Base-by-base conservation (phyloP, 2,113 vertebrate genomes). In the Eidolon helvum region DNA sequence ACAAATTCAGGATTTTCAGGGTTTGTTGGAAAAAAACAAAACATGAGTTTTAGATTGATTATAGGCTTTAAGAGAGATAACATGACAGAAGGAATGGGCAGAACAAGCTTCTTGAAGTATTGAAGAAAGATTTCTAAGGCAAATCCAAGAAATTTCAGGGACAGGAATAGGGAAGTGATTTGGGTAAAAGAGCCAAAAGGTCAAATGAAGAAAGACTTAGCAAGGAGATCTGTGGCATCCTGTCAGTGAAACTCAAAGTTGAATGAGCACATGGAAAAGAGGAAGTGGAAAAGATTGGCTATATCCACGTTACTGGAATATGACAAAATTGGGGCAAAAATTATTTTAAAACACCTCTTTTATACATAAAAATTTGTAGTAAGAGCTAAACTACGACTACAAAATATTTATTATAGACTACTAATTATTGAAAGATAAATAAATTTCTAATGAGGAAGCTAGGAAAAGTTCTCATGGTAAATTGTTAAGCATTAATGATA, bases 241-340 rank as follows among this genome's bases (percentile, higher is more conserved):
- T 63, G 6, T 93, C 18, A 53, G 40, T 84, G 68, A 93, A 91
- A 95, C 82, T 95, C 69, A 85, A 88, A 78, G 35, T 57, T 48
- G 35, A 94, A 87, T 57, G 33, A 24, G 26, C 16, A 74, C 12
- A 12, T 68, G 59, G 45, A 90, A 91, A 74, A 95, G n/a, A 94
- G 68, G 28, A 87, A 86, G 33, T 28, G 53, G 65, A 84, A 90
- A 94, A n/a, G 65, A 65, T 38, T 83, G 30, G 35, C 30, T 75
- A 33, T 48, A 48, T n/a, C 35, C 59, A 92, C 33, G 82, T 85
- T 53, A 74, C 80, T 86, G 38, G 19, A 89, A 43, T 50, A 66
- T 63, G 50, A 66, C 38, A 84, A 65, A 59, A 57, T 26, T 61
- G 7, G 59, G 45, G 63, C 43, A 92, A 74, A 66, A 91, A 79